Evolutionary conservation across 2,113 vertebrate genomes (phyloP).

Genomic region (Aplodontia rufa): DNA sequence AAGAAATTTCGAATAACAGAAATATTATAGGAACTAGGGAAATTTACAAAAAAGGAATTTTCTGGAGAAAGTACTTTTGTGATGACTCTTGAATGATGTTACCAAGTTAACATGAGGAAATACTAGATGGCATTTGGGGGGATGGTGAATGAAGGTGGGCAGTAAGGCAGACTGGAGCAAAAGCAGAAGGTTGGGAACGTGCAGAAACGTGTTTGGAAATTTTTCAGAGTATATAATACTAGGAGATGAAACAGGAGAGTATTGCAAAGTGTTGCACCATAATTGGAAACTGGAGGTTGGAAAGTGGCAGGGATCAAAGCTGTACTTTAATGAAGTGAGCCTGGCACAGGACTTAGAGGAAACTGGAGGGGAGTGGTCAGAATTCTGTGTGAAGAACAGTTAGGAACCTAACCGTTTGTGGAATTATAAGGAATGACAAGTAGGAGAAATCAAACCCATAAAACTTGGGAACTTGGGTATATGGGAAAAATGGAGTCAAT

Average conservation of each 20-base stretch:
- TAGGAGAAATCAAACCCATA: neutral
- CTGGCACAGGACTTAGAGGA: neutral
- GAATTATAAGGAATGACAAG: neutral
- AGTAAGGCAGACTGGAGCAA: neutral
- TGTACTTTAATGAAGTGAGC: neutral
- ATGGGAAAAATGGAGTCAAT: neutral
- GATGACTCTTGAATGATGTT: neutral
- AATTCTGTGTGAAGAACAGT: neutral
- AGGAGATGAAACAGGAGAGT: neutral
- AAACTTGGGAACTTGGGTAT: neutral
- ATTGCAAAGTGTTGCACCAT: neutral
- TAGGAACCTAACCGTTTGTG: neutral
- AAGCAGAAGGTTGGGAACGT: neutral
- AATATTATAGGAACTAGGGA: neutral
- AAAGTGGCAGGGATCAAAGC: neutral
- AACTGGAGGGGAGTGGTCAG: fast-evolving
- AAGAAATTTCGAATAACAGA: neutral
- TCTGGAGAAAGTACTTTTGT: neutral
- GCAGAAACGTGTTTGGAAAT: neutral
- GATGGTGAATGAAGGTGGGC: neutral
- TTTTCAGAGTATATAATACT: neutral
- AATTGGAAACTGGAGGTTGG: neutral
- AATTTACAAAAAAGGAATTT: neutral
- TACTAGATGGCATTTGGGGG: neutral
- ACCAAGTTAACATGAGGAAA: neutral